Percentiles rank a stretch among this genome's conserved stretches.
These are phyloP conservation scores for Rhizomys pruinosus DNA, from an alignment of 2,113 vertebrate genomes.

Conservation along the genomic window DNA sequence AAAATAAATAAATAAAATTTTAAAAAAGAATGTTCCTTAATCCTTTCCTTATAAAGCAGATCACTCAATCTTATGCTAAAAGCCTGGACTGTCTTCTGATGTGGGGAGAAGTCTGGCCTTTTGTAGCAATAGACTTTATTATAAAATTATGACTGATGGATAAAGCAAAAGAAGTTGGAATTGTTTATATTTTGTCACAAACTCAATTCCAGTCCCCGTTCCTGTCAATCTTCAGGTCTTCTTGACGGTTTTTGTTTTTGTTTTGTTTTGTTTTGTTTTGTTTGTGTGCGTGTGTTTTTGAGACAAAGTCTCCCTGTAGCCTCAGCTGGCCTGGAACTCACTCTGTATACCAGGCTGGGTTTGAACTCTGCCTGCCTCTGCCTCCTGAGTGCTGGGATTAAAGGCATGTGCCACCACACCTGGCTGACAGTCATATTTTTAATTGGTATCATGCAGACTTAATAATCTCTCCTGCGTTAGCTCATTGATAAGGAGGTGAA, in stretches of 20 bases:
- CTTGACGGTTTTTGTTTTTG: background rate
- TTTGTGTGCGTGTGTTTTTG: too few relatives aligned
- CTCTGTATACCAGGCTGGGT: too few relatives aligned
- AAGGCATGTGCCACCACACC: too few relatives aligned
- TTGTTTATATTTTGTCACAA: background rate
- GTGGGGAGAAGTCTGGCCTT: background rate
- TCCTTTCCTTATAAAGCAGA: background rate
- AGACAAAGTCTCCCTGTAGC: too few relatives aligned
- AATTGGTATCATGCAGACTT: background rate
- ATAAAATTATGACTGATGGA: conserved; percentile 20
- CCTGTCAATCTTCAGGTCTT: background rate
- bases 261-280: too few relatives aligned
- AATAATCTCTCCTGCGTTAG: background rate
- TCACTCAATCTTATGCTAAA: background rate
- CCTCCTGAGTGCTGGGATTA: too few relatives aligned
- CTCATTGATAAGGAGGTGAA: background rate
- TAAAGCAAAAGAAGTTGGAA: conserved; percentile 15
- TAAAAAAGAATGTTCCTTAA: background rate
- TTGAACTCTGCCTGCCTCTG: too few relatives aligned
- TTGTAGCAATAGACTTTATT: background rate
- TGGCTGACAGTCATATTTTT: background rate
- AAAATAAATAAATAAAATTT: too few relatives aligned
- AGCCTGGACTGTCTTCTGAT: background rate
- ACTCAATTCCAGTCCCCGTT: background rate
- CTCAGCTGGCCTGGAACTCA: too few relatives aligned